A percentile compares a stretch with the other conserved stretches of the same genome.
Conservation (phyloP, 2,888 invertebrate species). For the Escarpia spicata region DNA sequence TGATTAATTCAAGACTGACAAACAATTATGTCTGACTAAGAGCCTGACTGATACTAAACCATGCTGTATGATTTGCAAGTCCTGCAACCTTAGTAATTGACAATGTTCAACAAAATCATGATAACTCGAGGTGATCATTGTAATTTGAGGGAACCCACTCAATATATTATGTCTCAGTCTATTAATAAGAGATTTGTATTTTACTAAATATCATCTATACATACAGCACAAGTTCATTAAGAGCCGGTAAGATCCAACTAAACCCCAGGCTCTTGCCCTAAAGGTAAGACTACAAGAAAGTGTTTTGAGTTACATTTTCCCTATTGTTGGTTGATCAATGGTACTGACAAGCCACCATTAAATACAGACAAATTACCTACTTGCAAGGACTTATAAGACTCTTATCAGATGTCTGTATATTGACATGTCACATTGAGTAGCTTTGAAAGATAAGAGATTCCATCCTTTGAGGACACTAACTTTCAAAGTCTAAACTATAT, state of each 20-base stretch:
- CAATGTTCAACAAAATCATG: no score
- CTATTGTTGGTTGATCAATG: not conserved
- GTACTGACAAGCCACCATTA: not conserved
- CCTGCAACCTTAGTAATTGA: no score
- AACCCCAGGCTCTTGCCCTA: not conserved
- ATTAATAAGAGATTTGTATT: no score
- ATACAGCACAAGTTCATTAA: not conserved
- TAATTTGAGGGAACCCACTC: no score
- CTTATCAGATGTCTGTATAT: not conserved
- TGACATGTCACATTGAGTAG: not conserved
- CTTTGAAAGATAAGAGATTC: not conserved
- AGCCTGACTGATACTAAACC: no score
- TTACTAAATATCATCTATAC: no score
- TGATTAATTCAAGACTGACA: no score
- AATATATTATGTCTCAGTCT: no score
- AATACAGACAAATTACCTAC: not conserved
- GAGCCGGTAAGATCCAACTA: not conserved
- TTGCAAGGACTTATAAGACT: not conserved
- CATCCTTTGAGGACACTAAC: not conserved
- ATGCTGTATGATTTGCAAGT: no score
- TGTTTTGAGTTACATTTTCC: not conserved
- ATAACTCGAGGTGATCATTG: no score
- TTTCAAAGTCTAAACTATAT: not conserved
- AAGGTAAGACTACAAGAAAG: not conserved
- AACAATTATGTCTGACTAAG: no score